Evolutionary conservation across 2,797 vertebrate species (phyloP), one percentile per base, ranked within the genome.

Genomic region (Pseudotriccus pelzelni): DNA sequence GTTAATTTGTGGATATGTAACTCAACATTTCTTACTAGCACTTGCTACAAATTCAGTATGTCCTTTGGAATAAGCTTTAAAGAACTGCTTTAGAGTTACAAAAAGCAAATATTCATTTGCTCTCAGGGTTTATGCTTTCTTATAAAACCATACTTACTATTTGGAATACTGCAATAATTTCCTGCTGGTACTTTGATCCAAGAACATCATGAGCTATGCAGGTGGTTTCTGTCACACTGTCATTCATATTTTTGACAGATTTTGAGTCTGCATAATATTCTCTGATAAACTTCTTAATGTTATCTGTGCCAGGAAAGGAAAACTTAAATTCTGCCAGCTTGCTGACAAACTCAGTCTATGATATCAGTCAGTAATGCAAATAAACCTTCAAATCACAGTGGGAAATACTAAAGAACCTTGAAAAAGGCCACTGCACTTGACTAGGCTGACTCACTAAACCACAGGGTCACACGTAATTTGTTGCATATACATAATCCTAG

Each of bases 171-270:
- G 84, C 89, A 87, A 73, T 78, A 76, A 86, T 46, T 91, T 95
- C 75, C 87, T 89, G 50, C 76, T 87, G 75, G 39, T 36, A 85
- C 89, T 93, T 89, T 80, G 75, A 89, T 96, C 92, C 84, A 91
- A 93, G 90, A 94, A 96, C 90, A 94, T 87, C 79, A 84, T 68
- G 79, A 94, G 91, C 55, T 89, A 91, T 84, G 78, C 96, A 96
- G 94, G 94, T 96, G 93, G 94, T 93, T 96, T 95, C 79, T 95
- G 79, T 96, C 95, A 96, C 79, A 95, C 75, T 69, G 15, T 93
- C 93, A 87, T 91, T 95, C 84, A 81, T 37, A 84, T 43, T 93
- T 95, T 86, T 96, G 96, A 95, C 95, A 96, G 89, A 93, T 94
- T 97, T 96, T 85, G 69, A 75, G 90, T 59, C 66, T 93, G 93